Evolutionary conservation across 2,113 vertebrate species (phyloP).

Genomic region (Butorides virescens): DNA sequence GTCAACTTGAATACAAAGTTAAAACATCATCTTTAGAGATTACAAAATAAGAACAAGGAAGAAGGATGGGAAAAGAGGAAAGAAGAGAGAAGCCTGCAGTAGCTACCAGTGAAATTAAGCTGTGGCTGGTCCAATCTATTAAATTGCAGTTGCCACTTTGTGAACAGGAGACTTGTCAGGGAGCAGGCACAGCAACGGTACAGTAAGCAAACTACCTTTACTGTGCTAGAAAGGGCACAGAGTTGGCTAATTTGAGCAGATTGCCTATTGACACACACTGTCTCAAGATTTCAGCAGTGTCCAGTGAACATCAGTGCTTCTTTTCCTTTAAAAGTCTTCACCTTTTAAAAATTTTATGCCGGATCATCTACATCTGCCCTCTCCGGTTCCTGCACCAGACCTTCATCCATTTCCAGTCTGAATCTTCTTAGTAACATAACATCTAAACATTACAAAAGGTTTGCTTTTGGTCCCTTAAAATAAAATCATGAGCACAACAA

Average conservation of each 20-base stretch:
- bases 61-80: not conserved
- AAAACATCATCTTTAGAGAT: not conserved
- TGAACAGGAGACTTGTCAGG: not conserved
- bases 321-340: not conserved
- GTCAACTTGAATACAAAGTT: not conserved
- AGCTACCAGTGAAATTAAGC: not conserved
- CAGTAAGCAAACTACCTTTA: not conserved
- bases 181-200: not conserved
- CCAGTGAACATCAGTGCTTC: not conserved
- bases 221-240: not conserved
- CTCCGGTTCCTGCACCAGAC: not conserved
- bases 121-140: too few species aligned
- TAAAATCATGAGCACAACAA: not conserved
- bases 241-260: not conserved
- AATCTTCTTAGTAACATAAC: not conserved
- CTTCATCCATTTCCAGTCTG: not conserved
- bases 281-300: not conserved
- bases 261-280: not conserved
- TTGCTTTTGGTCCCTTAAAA: not conserved
- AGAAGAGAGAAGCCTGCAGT: not conserved
- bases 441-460: not conserved
- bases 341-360: not conserved
- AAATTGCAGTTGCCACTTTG: not conserved
- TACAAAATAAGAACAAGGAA: not conserved
- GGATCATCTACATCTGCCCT: not conserved